These are phyloP conservation scores for Caenorhabditis tropicalis DNA, from an alignment of 1,140 invertebrate species.

Conservation along the genomic window DNA sequence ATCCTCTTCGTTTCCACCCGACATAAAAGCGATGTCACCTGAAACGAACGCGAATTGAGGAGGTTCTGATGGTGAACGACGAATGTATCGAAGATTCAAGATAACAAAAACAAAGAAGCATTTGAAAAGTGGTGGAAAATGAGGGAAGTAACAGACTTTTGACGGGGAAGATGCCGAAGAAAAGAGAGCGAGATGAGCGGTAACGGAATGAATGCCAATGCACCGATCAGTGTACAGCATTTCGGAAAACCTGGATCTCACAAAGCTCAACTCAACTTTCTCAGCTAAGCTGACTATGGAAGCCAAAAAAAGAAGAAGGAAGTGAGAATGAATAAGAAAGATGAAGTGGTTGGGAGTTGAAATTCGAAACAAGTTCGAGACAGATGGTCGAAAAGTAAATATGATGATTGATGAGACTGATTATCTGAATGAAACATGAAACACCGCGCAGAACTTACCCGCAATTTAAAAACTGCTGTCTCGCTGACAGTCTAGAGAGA, in stretches of 20 bases:
- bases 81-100: background rate
- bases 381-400: slow-evolving; percentile 17
- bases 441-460: background rate
- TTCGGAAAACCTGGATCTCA: background rate
- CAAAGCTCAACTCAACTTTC: background rate
- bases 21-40: slow-evolving; percentile 46
- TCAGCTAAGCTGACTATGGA: background rate
- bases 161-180: background rate
- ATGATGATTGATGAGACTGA: slow-evolving; percentile 17
- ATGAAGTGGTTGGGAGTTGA: background rate
- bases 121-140: background rate
- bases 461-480: background rate
- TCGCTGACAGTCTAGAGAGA: background rate
- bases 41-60: background rate
- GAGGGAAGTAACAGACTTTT: slow-evolving; percentile 3
- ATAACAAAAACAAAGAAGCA: background rate
- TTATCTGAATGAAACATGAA: slow-evolving; percentile 26
- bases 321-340: background rate
- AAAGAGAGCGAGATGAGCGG: slow-evolving; percentile 8
- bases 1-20: slow-evolving; percentile 65
- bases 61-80: background rate
- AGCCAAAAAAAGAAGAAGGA: background rate
- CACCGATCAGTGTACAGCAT: slow-evolving; percentile 22
- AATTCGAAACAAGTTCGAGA: background rate
- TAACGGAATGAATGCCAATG: slow-evolving; percentile 28